A percentile compares a stretch with the other conserved stretches of the same genome.
These are phyloP conservation scores for Drosophila pegasa DNA, from an alignment of 2,888 invertebrate genomes.

Conservation along the genomic window DNA sequence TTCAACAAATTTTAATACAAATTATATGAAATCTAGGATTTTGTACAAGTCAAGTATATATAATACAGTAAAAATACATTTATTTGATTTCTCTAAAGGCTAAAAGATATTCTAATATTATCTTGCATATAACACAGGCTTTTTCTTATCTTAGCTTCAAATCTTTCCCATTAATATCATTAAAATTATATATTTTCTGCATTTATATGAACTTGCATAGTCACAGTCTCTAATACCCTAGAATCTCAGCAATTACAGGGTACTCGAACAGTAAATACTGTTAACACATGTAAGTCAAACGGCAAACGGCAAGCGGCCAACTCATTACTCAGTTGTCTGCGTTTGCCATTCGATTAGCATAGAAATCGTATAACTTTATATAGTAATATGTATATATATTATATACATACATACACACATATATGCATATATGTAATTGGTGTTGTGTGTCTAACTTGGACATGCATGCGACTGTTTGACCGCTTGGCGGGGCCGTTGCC, in stretches of 20 bases:
- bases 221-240: not conserved
- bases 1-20: too few species aligned
- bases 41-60: too few species aligned
- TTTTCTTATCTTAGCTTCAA: too few species aligned
- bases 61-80: too few species aligned
- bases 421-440: conserved; percentile 9
- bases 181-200: too few species aligned
- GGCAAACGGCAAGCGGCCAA: conserved; percentile 51
- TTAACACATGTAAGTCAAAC: conserved; percentile 70
- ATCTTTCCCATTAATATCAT: too few species aligned
- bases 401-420: not conserved
- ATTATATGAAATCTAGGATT: too few species aligned
- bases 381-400: conserved; percentile 9
- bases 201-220: too few species aligned
- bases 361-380: conserved; percentile 60
- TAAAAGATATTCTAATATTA: too few species aligned
- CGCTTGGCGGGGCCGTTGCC: conserved; percentile 21
- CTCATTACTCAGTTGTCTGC: conserved; percentile 70
- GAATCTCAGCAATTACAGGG: conserved; percentile 13
- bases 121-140: too few species aligned
- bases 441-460: not conserved
- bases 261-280: conserved; percentile 12
- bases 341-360: conserved; percentile 70
- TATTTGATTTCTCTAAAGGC: too few species aligned
- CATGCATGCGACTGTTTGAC: conserved; percentile 12